Conservation (phyloP, 2,797 vertebrate species). For the Enteromius argenteus region DNA sequence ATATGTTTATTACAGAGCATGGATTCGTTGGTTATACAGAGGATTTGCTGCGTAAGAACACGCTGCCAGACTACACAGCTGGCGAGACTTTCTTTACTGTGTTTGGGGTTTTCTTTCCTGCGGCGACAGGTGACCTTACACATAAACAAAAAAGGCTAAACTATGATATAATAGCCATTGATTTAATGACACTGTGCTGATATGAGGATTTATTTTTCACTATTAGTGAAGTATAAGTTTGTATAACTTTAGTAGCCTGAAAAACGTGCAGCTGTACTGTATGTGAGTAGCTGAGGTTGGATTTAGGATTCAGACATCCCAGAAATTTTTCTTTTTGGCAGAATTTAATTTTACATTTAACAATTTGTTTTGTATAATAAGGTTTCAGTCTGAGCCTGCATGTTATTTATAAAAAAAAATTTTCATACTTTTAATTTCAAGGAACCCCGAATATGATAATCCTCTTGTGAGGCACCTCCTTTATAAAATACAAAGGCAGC, state of each 20-base stretch:
- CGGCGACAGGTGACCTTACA: constrained; percentile 89
- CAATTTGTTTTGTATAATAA: background rate
- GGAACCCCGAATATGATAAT: background rate
- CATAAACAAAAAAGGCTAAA: background rate
- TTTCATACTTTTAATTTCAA: background rate
- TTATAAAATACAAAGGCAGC: background rate
- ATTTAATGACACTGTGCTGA: background rate
- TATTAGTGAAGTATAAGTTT: background rate
- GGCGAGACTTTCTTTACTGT: constrained; percentile 95
- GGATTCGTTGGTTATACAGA: constrained; percentile 92
- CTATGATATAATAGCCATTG: constrained; percentile 28
- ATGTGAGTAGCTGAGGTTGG: background rate
- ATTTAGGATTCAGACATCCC: background rate
- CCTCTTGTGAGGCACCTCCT: background rate
- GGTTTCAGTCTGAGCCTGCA: constrained; percentile 3
- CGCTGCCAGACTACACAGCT: constrained; percentile 86
- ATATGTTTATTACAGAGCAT: constrained; percentile 78
- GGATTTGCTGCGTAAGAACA: constrained; percentile 86
- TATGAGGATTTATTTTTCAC: background rate
- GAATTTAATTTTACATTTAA: background rate
- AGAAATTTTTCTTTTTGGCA: background rate
- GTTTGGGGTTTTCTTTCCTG: constrained; percentile 97
- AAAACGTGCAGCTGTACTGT: background rate
- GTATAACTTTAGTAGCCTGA: background rate
- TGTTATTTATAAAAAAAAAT: background rate